A percentile compares a stretch with the other conserved stretches of the same genome.
Conservation (phyloP, 2,113 vertebrate genomes). For the Orientallactaga bullata region DNA sequence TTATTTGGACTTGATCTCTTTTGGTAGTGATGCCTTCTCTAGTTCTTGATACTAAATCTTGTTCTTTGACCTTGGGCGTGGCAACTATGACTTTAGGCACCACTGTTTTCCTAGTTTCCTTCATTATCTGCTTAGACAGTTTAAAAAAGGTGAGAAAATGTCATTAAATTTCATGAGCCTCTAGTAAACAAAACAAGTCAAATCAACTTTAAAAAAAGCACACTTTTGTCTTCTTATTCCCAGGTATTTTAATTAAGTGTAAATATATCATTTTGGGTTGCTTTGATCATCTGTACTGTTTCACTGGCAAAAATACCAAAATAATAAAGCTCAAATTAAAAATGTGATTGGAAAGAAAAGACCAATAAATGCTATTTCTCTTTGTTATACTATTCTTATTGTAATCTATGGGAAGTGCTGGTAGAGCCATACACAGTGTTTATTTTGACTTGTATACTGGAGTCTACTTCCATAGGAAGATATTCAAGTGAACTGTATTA, state of each 20-base stretch:
- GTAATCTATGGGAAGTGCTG: background rate
- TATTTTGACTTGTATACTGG: background rate
- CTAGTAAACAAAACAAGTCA: slow-evolving; percentile 43
- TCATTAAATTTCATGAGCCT: slow-evolving; percentile 52
- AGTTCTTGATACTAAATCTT: slow-evolving; percentile 85
- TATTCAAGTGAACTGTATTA: background rate
- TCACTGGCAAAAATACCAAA: slow-evolving; percentile 14
- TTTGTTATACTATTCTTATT: background rate
- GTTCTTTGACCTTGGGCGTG: slow-evolving; percentile 86
- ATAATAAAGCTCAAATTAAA: background rate
- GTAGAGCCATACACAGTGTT: background rate
- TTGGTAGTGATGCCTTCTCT: slow-evolving; percentile 85
- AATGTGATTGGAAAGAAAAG: slow-evolving; percentile 8
- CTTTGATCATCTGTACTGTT: background rate
- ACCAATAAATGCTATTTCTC: background rate
- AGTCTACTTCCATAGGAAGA: slow-evolving; percentile 28
- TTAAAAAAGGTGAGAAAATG: slow-evolving; percentile 55
- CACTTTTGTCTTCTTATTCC: slow-evolving; percentile 37
- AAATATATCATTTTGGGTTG: background rate
- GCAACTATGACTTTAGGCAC: slow-evolving; percentile 87
- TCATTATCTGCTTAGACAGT: slow-evolving; percentile 85
- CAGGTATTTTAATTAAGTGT: slow-evolving; percentile 43
- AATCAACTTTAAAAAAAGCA: background rate
- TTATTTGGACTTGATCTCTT: slow-evolving; percentile 87
- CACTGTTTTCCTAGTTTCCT: slow-evolving; percentile 88